Conservation (phyloP, 2,797 vertebrate genomes). For the Siniperca obscura region DNA sequence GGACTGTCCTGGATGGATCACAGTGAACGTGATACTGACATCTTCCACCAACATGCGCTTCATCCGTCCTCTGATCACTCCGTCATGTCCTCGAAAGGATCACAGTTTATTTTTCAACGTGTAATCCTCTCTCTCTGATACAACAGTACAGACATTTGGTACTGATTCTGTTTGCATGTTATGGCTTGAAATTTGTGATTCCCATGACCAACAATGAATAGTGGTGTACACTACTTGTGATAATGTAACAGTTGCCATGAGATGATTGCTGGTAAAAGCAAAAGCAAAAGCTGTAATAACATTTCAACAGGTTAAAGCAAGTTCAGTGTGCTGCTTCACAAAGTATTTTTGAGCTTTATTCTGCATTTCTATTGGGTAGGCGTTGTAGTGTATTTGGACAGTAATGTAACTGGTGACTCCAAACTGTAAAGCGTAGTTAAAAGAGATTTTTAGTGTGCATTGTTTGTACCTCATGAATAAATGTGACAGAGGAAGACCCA, state of each 20-base stretch:
- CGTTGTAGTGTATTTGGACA: slow-evolving; percentile 54
- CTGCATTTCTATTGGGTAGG: slow-evolving; percentile 46
- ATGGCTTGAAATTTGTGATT: slow-evolving; percentile 43
- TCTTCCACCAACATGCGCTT: slow-evolving; percentile 17
- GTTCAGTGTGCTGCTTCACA: slow-evolving; percentile 54
- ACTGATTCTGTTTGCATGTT: slow-evolving; percentile 52
- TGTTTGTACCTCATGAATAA: slow-evolving; percentile 40
- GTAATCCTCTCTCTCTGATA: slow-evolving; percentile 22
- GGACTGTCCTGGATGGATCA: neutral
- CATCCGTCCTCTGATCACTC: slow-evolving; percentile 9
- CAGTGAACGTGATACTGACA: slow-evolving; percentile 18
- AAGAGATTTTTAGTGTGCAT: slow-evolving; percentile 33
- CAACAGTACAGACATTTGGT: slow-evolving; percentile 7
- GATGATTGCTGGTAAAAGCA: slow-evolving; percentile 1
- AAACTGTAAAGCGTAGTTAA: slow-evolving; percentile 41
- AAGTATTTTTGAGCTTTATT: slow-evolving; percentile 51
- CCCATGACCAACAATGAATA: slow-evolving; percentile 25
- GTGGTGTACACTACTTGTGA: slow-evolving; percentile 15
- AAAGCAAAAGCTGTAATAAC: neutral
- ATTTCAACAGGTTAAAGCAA: slow-evolving; percentile 24
- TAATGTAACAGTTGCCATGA: slow-evolving; percentile 34
- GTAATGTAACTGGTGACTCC: slow-evolving; percentile 51
- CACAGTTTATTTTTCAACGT: slow-evolving; percentile 12
- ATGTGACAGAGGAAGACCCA: slow-evolving; percentile 28
- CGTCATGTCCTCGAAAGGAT: neutral